Base-by-base conservation (phyloP, 1,140 invertebrate species). In the Drosophila parvula region DNA sequence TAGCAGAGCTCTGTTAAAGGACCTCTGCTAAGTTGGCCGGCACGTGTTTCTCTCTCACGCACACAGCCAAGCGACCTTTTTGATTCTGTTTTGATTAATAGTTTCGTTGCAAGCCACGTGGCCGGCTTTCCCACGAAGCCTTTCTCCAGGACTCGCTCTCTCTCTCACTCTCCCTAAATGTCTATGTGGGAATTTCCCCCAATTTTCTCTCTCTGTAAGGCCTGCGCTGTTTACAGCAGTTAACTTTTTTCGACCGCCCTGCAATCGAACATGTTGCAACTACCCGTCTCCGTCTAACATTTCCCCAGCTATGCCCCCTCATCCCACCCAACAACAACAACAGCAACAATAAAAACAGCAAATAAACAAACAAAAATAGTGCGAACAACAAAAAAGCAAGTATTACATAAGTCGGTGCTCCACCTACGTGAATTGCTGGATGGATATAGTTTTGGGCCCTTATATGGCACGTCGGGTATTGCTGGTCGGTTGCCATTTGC, bases 11-110 rank as follows among this genome's bases (percentile, higher is more conserved):
- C 79, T 89, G 65, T 50, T 78, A 83, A 80, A 78, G 79, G 80
- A 22, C 45, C 64, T 18, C 79, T 88, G 83, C 78, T 83, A 89
- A 61, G 9, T 3, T 3, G 30, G 7, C 64, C 71, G 90, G 90
- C 90, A 91, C 90, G 90, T 91, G 90, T 91, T 91, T 91, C 90
- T 86, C 90, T 86, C 90, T 81, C 90, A 67, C 79, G 48, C 82
- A 81, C 70, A 76, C 70, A 69, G 27, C 1, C 38, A 56, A 44
- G 45, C 38, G 47, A 14, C 61, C 53, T 90, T 91, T 88, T 91
- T 84, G 83, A 83, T 81, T 91, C 91, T 91, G 90, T 91, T 91
- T 91, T 91, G 90, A 91, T 91, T 91, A 90, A 91, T 83, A 88
- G 76, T 53, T 91, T 91, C 90, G 90, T 81, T 79, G 80, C 79